These are phyloP conservation scores for Zophobas morio DNA, from an alignment of 1,140 invertebrate genomes.

Conservation along the genomic window DNA sequence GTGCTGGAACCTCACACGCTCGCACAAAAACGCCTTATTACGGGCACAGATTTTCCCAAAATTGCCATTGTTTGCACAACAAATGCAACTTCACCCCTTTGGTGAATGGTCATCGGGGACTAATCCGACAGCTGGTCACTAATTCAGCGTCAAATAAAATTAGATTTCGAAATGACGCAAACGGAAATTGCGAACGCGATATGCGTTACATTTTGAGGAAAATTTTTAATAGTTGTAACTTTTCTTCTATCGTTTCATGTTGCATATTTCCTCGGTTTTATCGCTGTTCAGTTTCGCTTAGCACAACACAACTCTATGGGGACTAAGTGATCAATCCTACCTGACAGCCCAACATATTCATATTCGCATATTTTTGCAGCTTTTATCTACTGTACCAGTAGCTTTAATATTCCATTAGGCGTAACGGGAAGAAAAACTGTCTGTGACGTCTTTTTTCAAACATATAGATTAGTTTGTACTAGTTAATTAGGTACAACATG, in stretches of 20 bases:
- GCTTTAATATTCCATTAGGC: constrained; percentile 59
- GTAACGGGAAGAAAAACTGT: constrained; percentile 14
- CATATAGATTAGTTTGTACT: neutral
- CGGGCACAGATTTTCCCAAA: neutral
- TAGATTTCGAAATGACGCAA: constrained; percentile 12
- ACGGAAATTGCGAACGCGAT: neutral
- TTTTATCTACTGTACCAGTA: constrained; percentile 62
- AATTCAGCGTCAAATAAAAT: neutral
- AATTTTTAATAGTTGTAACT: constrained; percentile 11
- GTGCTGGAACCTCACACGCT: constrained; percentile 2
- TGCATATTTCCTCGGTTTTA: constrained; percentile 58
- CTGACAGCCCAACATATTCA: constrained; percentile 60
- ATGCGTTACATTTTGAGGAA: neutral
- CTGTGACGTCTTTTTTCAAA: neutral
- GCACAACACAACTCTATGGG: constrained; percentile 52
- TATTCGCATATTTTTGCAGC: constrained; percentile 62
- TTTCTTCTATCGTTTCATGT: constrained; percentile 42
- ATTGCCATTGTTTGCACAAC: constrained; percentile 15
- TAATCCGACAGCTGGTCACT: constrained; percentile 36
- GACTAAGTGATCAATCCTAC: constrained; percentile 58
- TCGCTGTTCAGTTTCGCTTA: constrained; percentile 58
- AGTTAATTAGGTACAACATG: constrained; percentile 20
- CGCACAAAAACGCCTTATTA: neutral
- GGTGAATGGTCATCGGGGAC: constrained; percentile 2
- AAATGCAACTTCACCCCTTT: constrained; percentile 34